phyloP scores from a whole-genome alignment of 2,888 invertebrate genomes.

The Electrophaes corylata region DNA sequence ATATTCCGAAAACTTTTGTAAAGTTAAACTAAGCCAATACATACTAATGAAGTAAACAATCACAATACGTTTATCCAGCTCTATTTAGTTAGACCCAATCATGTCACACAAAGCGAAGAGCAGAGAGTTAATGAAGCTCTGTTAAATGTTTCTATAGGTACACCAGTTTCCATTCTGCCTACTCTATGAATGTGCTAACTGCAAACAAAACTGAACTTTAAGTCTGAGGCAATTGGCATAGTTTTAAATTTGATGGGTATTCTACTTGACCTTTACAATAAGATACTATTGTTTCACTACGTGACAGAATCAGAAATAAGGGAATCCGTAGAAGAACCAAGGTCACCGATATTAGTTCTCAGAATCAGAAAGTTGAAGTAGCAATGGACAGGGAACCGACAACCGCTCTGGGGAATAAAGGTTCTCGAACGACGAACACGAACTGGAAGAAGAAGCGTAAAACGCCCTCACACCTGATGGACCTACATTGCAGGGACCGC shows the following conservation, averaged over 20 bases:
- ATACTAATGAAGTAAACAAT: slow-evolving; percentile 25
- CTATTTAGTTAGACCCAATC: slow-evolving; percentile 33
- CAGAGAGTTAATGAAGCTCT: slow-evolving; percentile 41
- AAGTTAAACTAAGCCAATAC: background rate
- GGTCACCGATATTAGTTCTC: too few species aligned
- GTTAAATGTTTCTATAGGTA: slow-evolving; percentile 45
- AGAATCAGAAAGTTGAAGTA: too few species aligned
- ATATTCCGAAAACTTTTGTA: slow-evolving; percentile 9
- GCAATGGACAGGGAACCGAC: too few species aligned
- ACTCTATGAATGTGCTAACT: background rate
- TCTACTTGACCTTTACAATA: background rate
- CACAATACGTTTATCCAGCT: background rate
- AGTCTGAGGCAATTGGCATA: background rate
- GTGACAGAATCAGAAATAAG: too few species aligned
- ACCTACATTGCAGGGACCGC: too few species aligned
- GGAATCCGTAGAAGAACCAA: too few species aligned
- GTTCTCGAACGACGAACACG: too few species aligned
- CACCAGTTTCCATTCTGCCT: slow-evolving; percentile 18
- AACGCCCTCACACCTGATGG: too few species aligned
- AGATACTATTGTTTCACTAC: too few species aligned
- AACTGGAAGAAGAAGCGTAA: too few species aligned
- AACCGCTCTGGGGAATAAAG: too few species aligned
- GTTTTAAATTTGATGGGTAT: slow-evolving; percentile 2
- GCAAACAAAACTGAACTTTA: slow-evolving; percentile 23
- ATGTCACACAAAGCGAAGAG: slow-evolving; percentile 31